phyloP scores from a whole-genome alignment of 2,113 vertebrate genomes.

The Embiotoca jacksoni region DNA sequence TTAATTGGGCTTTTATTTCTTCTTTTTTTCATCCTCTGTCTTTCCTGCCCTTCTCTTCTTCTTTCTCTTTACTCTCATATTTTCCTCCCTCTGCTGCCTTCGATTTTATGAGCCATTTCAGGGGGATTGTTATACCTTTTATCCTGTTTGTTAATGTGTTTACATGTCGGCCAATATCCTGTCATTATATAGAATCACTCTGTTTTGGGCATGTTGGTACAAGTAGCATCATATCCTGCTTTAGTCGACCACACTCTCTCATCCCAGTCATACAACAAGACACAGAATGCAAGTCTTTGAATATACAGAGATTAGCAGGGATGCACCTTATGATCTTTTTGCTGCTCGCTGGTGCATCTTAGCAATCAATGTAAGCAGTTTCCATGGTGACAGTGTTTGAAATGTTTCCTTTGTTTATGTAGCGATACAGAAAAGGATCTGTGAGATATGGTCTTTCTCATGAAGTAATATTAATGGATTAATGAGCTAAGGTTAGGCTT shows the following conservation, averaged over 20 bases:
- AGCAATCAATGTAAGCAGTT: conserved; percentile 18
- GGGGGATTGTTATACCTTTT: not conserved
- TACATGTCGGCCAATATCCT: conserved; percentile 17
- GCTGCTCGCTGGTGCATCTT: not conserved
- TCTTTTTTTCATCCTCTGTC: conserved; percentile 26
- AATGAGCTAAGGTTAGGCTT: not conserved
- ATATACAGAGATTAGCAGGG: conserved; percentile 8
- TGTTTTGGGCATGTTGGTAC: conserved; percentile 5
- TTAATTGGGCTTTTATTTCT: conserved; percentile 53
- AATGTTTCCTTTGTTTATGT: conserved; percentile 20
- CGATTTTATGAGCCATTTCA: conserved; percentile 16
- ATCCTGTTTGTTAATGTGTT: conserved; percentile 23
- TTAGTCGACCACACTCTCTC: not conserved
- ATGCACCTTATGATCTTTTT: conserved; percentile 18
- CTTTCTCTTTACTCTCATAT: not conserved
- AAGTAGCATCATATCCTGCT: conserved; percentile 21
- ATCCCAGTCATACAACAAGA: not conserved
- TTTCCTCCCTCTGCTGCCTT: conserved; percentile 5
- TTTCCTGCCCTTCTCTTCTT: not conserved
- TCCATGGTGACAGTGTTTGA: conserved; percentile 39
- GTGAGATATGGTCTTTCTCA: not conserved
- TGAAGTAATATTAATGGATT: conserved; percentile 16
- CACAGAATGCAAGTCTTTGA: not conserved
- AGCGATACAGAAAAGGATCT: conserved; percentile 9
- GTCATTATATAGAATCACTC: conserved; percentile 18